Evolutionary conservation across 1,140 invertebrate genomes (phyloP).

Genomic region (Campoletis sonorensis): DNA sequence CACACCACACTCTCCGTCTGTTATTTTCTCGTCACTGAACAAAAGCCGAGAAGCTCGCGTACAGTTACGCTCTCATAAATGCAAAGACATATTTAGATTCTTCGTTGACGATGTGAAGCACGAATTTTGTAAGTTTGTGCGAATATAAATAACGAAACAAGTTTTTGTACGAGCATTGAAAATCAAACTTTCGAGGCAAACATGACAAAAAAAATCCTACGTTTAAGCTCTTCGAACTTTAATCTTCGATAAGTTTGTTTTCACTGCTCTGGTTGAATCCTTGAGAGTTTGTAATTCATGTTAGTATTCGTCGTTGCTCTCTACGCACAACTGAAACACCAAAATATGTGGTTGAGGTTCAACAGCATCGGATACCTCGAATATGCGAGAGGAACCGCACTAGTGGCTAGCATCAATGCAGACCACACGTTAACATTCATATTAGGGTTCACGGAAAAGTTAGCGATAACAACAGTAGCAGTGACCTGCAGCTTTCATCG

Average conservation of each 20-base stretch:
- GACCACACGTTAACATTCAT: conserved; percentile 12
- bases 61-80: conserved; percentile 29
- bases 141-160: no score
- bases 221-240: not conserved
- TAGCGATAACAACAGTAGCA: conserved; percentile 1
- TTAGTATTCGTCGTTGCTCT: not conserved
- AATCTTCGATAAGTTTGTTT: not conserved
- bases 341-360: conserved; percentile 14
- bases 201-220: not conserved
- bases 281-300: not conserved
- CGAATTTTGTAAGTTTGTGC: conserved; percentile 8
- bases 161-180: no score
- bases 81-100: conserved; percentile 9
- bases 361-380: conserved; percentile 7
- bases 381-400: not conserved
- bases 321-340: not conserved
- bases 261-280: not conserved
- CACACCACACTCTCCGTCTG: not conserved
- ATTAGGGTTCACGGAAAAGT: conserved; percentile 19
- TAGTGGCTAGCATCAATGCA: not conserved
- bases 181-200: no score
- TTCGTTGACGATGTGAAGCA: conserved; percentile 16
- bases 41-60: conserved; percentile 39
- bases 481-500: not conserved
- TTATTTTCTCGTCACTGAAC: conserved; percentile 36